These are phyloP conservation scores for Osmoderma eremita DNA, from an alignment of 2,888 invertebrate genomes.

Conservation along the genomic window DNA sequence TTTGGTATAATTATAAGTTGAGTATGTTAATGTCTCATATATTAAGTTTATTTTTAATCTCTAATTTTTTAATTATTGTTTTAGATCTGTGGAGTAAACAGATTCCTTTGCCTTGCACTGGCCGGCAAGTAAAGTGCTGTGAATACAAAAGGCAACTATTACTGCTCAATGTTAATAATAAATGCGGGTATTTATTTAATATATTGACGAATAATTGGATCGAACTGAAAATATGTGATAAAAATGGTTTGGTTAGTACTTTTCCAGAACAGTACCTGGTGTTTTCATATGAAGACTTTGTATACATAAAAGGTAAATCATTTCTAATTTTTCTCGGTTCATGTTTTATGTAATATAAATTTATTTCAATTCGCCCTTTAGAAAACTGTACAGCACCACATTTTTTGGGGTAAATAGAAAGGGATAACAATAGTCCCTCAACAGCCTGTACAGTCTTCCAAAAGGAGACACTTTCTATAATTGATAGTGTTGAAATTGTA, in stretches of 20 bases:
- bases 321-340: neutral
- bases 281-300: conserved; percentile 52
- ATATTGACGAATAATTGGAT: conserved; percentile 46
- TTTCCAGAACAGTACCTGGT: conserved; percentile 50
- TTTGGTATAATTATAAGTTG: conserved; percentile 56
- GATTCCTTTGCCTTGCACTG: conserved; percentile 53
- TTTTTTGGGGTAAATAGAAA: too few relatives aligned
- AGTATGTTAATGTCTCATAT: neutral
- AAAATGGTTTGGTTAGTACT: conserved; percentile 43
- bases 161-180: conserved; percentile 52
- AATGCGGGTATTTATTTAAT: conserved; percentile 54
- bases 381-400: neutral
- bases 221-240: conserved; percentile 48
- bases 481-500: too few relatives aligned
- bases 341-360: neutral
- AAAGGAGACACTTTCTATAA: too few relatives aligned
- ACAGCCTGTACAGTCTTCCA: too few relatives aligned
- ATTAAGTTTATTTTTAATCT: too few relatives aligned
- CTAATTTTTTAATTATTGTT: conserved; percentile 30
- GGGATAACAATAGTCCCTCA: too few relatives aligned
- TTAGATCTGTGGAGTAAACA: conserved; percentile 55
- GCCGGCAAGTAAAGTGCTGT: conserved; percentile 56
- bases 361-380: neutral
- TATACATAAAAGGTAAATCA: conserved; percentile 56
- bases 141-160: conserved; percentile 54